phyloP scores from a whole-genome alignment of 2,888 invertebrate genomes.

The Ennomos quercinarius region DNA sequence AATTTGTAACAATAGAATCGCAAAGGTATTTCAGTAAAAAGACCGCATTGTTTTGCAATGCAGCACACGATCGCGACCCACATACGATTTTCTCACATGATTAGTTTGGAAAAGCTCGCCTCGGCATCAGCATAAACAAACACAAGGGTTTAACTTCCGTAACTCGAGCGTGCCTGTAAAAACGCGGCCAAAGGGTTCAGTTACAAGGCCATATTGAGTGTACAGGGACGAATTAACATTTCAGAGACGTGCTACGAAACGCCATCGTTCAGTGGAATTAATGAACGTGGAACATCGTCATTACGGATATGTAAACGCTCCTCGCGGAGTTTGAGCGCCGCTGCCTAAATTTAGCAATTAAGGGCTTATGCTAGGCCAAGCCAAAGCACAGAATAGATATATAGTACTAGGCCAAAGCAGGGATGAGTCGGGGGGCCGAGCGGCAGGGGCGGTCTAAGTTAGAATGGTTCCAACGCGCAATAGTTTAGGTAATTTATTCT shows the following conservation, averaged over 20 bases:
- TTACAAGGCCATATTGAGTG: constrained; percentile 75
- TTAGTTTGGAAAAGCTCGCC: constrained; percentile 41
- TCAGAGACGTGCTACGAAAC: constrained; percentile 78
- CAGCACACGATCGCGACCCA: constrained; percentile 42
- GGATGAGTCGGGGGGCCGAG: too few species aligned
- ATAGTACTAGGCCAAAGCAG: too few species aligned
- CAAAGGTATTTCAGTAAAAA: constrained; percentile 38
- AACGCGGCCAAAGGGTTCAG: constrained; percentile 67
- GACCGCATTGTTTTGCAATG: constrained; percentile 43
- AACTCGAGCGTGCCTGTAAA: constrained; percentile 58
- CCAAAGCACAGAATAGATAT: too few species aligned
- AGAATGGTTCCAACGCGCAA: too few species aligned
- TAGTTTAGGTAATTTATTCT: too few species aligned
- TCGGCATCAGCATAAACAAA: constrained; percentile 67
- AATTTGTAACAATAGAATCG: constrained; percentile 40
- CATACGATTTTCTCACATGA: constrained; percentile 45
- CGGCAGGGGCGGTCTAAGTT: too few species aligned
- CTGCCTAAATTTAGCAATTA: constrained; percentile 71
- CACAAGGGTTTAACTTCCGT: constrained; percentile 62
- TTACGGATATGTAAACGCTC: constrained; percentile 63
- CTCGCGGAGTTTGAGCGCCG: constrained; percentile 48
- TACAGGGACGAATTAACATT: constrained; percentile 79
- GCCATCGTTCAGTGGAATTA: constrained; percentile 68
- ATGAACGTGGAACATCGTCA: constrained; percentile 78
- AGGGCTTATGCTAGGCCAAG: too few species aligned